phyloP scores from a whole-genome alignment of 2,113 vertebrate genomes.

The Leucopsar rothschildi region DNA sequence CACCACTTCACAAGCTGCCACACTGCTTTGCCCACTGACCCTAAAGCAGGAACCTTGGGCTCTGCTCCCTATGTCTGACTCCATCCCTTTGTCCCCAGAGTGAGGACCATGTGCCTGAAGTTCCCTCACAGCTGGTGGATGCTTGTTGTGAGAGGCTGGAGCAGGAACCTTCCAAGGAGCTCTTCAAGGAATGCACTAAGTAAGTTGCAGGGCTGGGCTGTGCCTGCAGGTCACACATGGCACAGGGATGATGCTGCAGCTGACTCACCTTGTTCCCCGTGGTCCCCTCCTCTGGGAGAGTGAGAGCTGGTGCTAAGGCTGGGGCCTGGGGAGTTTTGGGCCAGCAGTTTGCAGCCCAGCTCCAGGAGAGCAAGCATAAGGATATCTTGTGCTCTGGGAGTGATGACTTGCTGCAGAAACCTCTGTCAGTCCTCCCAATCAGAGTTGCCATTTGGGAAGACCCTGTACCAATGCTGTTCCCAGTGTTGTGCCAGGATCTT shows the following conservation, averaged over 20 bases:
- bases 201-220: constrained; percentile 61
- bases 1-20: neutral
- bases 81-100: constrained; percentile 73
- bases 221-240: neutral
- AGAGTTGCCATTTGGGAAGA: neutral
- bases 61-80: neutral
- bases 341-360: neutral
- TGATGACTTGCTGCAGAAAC: neutral
- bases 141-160: constrained; percentile 84
- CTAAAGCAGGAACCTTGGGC: neutral
- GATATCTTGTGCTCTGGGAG: neutral
- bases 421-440: neutral
- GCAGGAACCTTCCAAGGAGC: constrained; percentile 90
- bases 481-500: neutral
- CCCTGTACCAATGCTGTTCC: neutral
- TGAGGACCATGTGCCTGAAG: constrained; percentile 85
- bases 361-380: neutral
- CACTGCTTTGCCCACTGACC: neutral
- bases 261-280: rapidly evolving
- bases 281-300: neutral
- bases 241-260: neutral
- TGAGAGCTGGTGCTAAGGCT: neutral
- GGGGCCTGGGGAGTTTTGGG: neutral
- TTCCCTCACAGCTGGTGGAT: constrained; percentile 81
- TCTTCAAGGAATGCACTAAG: constrained; percentile 95